phyloP scores from a whole-genome alignment of 1,140 invertebrate species.

The Aphelenchoides besseyi region DNA sequence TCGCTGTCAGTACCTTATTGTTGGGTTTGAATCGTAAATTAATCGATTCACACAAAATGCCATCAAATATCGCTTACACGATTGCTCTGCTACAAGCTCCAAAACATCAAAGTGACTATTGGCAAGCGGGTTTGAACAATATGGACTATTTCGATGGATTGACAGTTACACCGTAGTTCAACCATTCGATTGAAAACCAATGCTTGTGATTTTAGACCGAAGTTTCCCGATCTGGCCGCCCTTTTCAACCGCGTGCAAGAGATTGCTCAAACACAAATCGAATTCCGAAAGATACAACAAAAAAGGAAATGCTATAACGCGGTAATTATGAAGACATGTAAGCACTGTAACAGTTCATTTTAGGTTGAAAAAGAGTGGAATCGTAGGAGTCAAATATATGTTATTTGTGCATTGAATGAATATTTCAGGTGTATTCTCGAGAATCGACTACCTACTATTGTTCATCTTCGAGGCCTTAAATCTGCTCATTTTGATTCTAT shows the following conservation, averaged over 20 bases:
- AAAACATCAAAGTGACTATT: constrained; percentile 36
- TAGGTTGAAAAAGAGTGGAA: constrained; percentile 58
- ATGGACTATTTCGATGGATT: not conserved
- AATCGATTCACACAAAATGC: constrained; percentile 51
- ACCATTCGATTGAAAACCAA: constrained; percentile 9
- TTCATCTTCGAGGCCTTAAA: constrained; percentile 51
- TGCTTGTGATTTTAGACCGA: constrained; percentile 34
- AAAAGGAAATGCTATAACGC: constrained; percentile 30
- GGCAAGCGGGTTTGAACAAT: constrained; percentile 29
- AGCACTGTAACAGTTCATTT: constrained; percentile 24
- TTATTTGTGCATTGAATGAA: too few relatives aligned
- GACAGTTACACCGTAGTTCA: not conserved
- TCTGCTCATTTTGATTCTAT: constrained; percentile 48
- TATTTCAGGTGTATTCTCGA: constrained; percentile 46
- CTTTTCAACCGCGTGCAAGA: constrained; percentile 36
- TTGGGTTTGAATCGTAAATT: constrained; percentile 43
- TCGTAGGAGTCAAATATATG: too few relatives aligned
- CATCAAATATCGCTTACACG: constrained; percentile 40
- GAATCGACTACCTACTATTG: constrained; percentile 55
- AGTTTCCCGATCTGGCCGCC: constrained; percentile 41
- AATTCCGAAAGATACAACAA: constrained; percentile 43
- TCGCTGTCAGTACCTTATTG: constrained; percentile 53
- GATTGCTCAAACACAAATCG: constrained; percentile 39
- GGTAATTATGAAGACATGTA: constrained; percentile 26
- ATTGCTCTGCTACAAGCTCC: constrained; percentile 27